Base-by-base conservation (phyloP, 2,113 vertebrate genomes). In the Lophochroa leadbeateri region DNA sequence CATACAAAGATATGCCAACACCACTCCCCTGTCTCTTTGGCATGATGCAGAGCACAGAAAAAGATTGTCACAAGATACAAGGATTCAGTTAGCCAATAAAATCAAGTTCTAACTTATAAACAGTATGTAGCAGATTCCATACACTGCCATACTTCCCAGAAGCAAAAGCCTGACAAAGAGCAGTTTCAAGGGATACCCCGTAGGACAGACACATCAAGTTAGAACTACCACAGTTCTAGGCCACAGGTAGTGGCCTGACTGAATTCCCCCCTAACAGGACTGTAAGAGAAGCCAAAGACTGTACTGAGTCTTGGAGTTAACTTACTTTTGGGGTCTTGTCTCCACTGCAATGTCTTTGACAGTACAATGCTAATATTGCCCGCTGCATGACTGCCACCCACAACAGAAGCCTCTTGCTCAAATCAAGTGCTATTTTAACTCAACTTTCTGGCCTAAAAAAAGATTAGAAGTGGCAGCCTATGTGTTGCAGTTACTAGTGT, bases 1-100 rank as follows among this genome's bases (percentile, higher is more conserved):
- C 96, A 97, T 97, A 89, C 88, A 96, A 92, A 94, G 95, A 96
- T 94, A 96, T 96, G 96, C 96, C 96, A 97, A 84, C 91, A 95
- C 96, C 95, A 97, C 93, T 97, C 96, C 96, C 83, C 94, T 96
- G 96, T 92, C 94, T 97, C 80, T 94, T 60, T 91, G 91, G 91
- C 96, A 84, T 43, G 88, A 91, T 88, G 91, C 78, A 92, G 88
- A 96, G 77, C 91, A 89, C 86, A 95, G 92, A 88, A 96, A 91
- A 95, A 95, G 83, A 91, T 15, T 82, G 86, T 91, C 92, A 88
- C 86, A 96, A 90, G 83, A 97, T 89, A 89, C 57, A 95, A 88
- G 71, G 76, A 50, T 58, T 92, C 64, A 67, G 44, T 88, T 61
- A 90, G 91, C 86, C 94, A 94, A 92, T 70, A 95, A 93, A 93